phyloP scores from a whole-genome alignment of 2,888 invertebrate species.

The Magallana nippona region DNA sequence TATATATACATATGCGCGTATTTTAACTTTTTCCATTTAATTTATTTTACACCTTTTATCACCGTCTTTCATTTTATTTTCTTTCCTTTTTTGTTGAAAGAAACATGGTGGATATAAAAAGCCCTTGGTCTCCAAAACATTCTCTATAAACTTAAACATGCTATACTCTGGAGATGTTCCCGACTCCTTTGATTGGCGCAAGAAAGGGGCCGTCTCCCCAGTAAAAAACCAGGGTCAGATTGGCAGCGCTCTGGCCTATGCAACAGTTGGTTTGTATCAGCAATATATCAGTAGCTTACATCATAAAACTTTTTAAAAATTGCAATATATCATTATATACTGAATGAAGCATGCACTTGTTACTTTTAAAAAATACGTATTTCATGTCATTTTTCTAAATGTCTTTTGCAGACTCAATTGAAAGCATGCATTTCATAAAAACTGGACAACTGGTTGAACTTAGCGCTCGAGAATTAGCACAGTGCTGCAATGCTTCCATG shows the following conservation, averaged over 20 bases:
- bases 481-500: slow-evolving; percentile 55
- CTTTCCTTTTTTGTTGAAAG: neutral
- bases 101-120: neutral
- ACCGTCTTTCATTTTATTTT: neutral
- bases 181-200: slow-evolving; percentile 60
- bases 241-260: slow-evolving; percentile 68
- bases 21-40: too few species aligned
- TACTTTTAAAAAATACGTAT: neutral
- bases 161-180: slow-evolving; percentile 15
- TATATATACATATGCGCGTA: too few species aligned
- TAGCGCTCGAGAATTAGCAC: slow-evolving; percentile 58
- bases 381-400: neutral
- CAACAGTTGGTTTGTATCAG: slow-evolving; percentile 56
- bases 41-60: too few species aligned
- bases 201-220: slow-evolving; percentile 59
- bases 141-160: neutral
- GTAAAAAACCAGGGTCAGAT: slow-evolving; percentile 70
- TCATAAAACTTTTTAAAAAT: neutral
- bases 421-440: slow-evolving; percentile 56
- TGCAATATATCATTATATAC: neutral
- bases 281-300: neutral
- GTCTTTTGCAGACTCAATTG: slow-evolving; percentile 58
- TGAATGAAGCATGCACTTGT: too few species aligned
- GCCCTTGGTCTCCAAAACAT: neutral
- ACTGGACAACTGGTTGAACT: slow-evolving; percentile 51